These are phyloP conservation scores for Cryptoprocta ferox DNA, from an alignment of 2,797 vertebrate genomes.

Conservation along the genomic window DNA sequence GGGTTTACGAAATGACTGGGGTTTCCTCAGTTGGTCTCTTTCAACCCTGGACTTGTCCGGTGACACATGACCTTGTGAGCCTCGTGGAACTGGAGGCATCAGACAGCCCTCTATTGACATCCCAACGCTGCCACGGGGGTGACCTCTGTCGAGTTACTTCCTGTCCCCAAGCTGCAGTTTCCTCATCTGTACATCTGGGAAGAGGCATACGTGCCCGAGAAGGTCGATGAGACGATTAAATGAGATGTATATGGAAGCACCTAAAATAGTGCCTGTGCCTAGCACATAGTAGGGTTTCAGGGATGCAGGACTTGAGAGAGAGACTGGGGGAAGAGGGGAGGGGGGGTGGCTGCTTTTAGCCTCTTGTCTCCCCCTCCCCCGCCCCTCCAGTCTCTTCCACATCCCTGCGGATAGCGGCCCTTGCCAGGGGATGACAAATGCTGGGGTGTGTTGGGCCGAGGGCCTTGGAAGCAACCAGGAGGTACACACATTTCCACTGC, in stretches of 20 bases:
- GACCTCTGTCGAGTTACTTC: background rate
- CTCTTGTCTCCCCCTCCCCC: background rate
- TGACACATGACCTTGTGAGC: slow-evolving; percentile 62
- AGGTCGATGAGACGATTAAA: background rate
- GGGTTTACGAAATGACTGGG: background rate
- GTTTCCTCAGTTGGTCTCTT: background rate
- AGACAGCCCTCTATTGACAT: background rate
- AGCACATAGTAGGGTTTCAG: background rate
- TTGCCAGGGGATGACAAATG: background rate
- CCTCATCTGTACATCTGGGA: background rate
- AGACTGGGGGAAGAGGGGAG: background rate
- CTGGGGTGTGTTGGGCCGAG: background rate
- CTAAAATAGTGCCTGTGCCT: background rate
- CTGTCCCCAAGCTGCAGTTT: background rate
- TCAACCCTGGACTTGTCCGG: background rate
- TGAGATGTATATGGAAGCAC: background rate
- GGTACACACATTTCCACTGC: background rate
- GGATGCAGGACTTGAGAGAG: background rate
- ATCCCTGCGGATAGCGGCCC: background rate
- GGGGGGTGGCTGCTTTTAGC: background rate
- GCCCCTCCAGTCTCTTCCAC: background rate
- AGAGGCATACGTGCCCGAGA: background rate
- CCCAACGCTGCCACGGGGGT: background rate
- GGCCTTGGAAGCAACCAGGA: slow-evolving; percentile 7
- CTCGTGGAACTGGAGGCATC: background rate